Conservation (phyloP, 2,797 vertebrate genomes). For the Pseudomugil gertrudae region DNA sequence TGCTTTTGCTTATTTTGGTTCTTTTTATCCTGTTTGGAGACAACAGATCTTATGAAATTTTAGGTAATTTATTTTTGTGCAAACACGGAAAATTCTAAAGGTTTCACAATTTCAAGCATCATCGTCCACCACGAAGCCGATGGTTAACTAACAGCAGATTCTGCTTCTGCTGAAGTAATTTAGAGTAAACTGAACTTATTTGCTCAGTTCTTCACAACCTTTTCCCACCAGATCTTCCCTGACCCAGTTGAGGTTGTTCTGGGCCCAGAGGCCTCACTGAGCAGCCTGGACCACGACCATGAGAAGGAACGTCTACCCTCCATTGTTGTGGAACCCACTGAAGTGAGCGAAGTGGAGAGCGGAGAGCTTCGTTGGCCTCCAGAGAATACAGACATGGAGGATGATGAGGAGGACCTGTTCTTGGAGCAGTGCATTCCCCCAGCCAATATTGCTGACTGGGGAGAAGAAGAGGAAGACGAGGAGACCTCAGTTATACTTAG, state of each 20-base stretch:
- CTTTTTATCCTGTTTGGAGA: neutral
- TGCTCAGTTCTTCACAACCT: neutral
- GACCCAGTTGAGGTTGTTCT: slow-evolving; percentile 76
- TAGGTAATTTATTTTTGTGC: neutral
- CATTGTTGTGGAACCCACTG: slow-evolving; percentile 86
- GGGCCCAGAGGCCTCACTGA: slow-evolving; percentile 55
- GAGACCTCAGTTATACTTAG: slow-evolving; percentile 70
- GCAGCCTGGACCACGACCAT: slow-evolving; percentile 48
- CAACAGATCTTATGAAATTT: neutral
- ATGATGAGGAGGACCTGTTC: slow-evolving; percentile 82
- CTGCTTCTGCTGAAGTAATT: neutral
- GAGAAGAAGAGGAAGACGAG: slow-evolving; percentile 75
- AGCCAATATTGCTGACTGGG: slow-evolving; percentile 83
- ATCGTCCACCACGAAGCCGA: neutral
- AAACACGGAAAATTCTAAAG: neutral
- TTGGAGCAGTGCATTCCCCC: slow-evolving; percentile 85
- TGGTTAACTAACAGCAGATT: neutral
- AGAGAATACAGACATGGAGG: slow-evolving; percentile 77
- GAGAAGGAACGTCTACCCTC: slow-evolving; percentile 84
- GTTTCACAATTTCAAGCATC: neutral
- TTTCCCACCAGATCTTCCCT: slow-evolving; percentile 81
- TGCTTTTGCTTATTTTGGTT: neutral
- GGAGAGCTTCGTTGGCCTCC: slow-evolving; percentile 88
- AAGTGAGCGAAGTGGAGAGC: slow-evolving; percentile 85
- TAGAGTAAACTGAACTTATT: neutral